phyloP scores from a whole-genome alignment of 2,888 invertebrate species.

The Podabrus alpinus region DNA sequence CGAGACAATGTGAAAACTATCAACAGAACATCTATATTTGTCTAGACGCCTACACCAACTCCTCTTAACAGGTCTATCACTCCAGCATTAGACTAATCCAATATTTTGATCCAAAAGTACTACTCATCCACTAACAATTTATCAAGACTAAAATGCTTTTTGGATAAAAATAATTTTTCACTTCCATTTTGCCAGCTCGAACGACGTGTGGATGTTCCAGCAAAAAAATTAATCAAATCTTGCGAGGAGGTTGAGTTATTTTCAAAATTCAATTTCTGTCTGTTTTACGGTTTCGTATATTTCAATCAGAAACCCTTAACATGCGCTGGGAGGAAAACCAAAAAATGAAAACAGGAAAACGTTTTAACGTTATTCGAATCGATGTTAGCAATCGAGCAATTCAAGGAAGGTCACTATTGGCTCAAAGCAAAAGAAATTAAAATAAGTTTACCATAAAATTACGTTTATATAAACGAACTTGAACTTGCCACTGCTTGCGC shows the following conservation, averaged over 20 bases:
- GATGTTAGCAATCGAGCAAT: too few species aligned
- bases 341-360: neutral
- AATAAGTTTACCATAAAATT: neutral
- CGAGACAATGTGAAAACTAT: neutral
- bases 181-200: too few species aligned
- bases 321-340: neutral
- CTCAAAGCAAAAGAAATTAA: neutral
- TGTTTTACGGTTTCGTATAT: neutral
- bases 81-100: neutral
- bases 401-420: neutral
- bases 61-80: neutral
- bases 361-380: too few species aligned
- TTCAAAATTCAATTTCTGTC: too few species aligned
- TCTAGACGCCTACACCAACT: neutral
- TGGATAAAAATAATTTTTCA: too few species aligned
- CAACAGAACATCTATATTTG: neutral
- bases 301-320: neutral
- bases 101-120: neutral
- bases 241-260: too few species aligned
- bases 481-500: neutral
- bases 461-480: neutral
- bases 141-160: too few species aligned
- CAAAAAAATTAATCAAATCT: too few species aligned
- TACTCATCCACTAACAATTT: neutral
- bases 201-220: too few species aligned